phyloP scores from a whole-genome alignment of 2,888 invertebrate species.

The Bimastos eiseni region DNA sequence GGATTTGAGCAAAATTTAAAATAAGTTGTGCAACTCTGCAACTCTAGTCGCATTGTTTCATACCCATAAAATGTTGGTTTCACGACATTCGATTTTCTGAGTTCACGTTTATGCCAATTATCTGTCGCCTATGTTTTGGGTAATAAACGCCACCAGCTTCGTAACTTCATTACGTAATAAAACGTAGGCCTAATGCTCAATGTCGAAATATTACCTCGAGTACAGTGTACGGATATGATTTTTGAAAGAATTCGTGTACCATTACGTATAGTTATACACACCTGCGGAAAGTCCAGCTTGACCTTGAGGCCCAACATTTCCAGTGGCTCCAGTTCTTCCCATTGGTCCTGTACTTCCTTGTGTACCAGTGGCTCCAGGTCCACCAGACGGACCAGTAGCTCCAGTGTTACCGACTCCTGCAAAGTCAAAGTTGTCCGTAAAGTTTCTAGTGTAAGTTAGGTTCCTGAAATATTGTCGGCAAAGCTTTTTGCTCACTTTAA shows the following conservation, averaged over 20 bases:
- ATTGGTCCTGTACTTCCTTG: neutral
- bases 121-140: neutral
- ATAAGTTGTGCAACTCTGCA: neutral
- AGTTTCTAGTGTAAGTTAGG: neutral
- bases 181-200: too few species aligned
- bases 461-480: neutral
- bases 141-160: neutral
- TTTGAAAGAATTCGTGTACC: neutral
- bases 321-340: slow-evolving; percentile 23
- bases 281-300: neutral
- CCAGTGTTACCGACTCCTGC: neutral
- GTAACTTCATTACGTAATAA: too few species aligned
- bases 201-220: too few species aligned
- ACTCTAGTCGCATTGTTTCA: neutral
- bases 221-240: neutral
- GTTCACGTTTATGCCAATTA: neutral
- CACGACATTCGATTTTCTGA: too few species aligned
- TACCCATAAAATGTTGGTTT: neutral
- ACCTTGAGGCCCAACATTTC: neutral
- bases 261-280: neutral
- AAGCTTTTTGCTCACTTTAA: neutral
- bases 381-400: slow-evolving; percentile 14
- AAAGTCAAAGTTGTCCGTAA: neutral
- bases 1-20: neutral
- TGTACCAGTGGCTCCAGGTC: neutral